These are phyloP conservation scores for Zapus hudsonius DNA, from an alignment of 2,113 vertebrate genomes.

Conservation along the genomic window DNA sequence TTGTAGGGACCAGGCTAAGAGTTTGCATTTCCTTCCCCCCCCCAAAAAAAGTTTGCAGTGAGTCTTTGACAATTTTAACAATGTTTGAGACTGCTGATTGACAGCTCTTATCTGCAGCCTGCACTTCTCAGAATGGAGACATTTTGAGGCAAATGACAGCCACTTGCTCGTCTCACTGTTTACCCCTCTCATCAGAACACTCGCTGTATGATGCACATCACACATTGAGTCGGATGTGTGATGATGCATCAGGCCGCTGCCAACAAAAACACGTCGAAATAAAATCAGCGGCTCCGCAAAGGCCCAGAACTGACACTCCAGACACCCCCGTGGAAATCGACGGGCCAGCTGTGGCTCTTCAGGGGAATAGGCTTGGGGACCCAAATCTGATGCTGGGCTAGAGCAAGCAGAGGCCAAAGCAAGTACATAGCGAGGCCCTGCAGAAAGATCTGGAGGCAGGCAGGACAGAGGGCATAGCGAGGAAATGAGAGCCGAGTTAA, in stretches of 20 bases:
- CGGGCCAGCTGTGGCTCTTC: background rate
- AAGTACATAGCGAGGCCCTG: too few species aligned
- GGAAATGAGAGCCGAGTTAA: too few species aligned
- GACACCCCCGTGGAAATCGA: background rate
- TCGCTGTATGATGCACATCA: constrained; percentile 61
- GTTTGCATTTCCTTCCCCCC: constrained; percentile 42
- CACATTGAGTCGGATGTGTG: constrained; percentile 69
- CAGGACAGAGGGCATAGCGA: too few species aligned
- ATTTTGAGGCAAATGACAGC: constrained; percentile 77
- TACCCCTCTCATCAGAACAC: constrained; percentile 61
- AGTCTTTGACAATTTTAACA: constrained; percentile 58
- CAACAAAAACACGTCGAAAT: constrained; percentile 72
- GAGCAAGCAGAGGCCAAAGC: background rate
- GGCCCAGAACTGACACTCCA: constrained; percentile 16
- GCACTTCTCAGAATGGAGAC: constrained; percentile 74
- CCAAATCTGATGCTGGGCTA: background rate
- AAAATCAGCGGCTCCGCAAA: constrained; percentile 62
- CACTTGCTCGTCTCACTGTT: constrained; percentile 64
- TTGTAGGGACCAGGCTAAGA: constrained; percentile 47
- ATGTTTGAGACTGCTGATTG: constrained; percentile 62
- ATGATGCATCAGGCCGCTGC: constrained; percentile 60
- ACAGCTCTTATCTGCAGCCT: constrained; percentile 71
- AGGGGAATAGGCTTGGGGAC: background rate
- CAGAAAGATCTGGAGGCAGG: too few species aligned
- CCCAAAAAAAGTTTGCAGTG: constrained; percentile 54